Base-by-base conservation (phyloP, 1,140 invertebrate genomes). In the Drosophila grimshawi region DNA sequence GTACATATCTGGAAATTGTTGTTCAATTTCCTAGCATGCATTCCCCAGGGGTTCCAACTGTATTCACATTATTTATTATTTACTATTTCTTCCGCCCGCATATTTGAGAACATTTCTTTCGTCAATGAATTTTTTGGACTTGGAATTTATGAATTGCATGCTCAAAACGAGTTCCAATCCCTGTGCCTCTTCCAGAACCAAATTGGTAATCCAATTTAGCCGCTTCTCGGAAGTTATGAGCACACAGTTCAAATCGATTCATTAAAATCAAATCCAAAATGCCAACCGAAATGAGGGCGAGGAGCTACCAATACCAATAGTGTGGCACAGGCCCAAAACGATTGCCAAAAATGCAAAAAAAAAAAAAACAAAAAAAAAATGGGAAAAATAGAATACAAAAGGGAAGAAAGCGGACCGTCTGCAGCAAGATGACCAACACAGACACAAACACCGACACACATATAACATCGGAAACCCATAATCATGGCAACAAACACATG, bases 171-270 rank as follows among this genome's bases (percentile, higher is more conserved):
- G 6, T 29, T 5, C 46, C 55, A 51, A 59, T 59, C 53, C 37
- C 30, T 5, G 19, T 1, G 19, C 19, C 27, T 51, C 39, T 37
- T 59, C 45, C 73, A 66, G 56, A 59, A 48, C 66, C 70, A 88
- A 86, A 69, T 78, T 82, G 85, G 76, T 89, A 85, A 88, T 83
- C 85, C 85, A 89, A 88, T 89, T 88, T 89, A 57, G 70, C 37
- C 29, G 35, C 19, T 88, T 88, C 79, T 75, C 85, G 57, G 85
- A 88, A 88, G 72, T 73, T 71, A 79, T 81, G 86, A 66, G 63
- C 80, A 32, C 62, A 77, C 60, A 88, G 83, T 83, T 88, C 83
- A 79, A 89, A 85, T 85, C 86, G 82, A 86, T 86, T 86, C 82
- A 86, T 86, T 86, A 81, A 86, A 86, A 85, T 61, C 49, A 68